Percentiles rank a stretch among this genome's conserved stretches.
Evolutionary conservation across 1,140 invertebrate genomes (phyloP).

Genomic region (Subanguina moxae): DNA sequence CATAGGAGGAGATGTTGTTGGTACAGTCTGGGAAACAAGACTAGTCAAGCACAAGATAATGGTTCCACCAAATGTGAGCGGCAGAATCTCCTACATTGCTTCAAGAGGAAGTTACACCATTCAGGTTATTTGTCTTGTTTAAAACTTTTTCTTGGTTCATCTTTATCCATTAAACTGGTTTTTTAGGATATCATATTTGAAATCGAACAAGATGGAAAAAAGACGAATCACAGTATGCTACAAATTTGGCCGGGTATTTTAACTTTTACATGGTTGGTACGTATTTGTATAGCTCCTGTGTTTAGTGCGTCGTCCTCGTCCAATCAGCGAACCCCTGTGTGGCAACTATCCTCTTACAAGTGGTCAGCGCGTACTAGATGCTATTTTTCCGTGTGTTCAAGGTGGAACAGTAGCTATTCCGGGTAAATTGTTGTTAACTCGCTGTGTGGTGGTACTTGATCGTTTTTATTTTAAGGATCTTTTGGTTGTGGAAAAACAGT

Average conservation of each 20-base stretch:
- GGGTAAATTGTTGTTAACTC: constrained; percentile 62
- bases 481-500: constrained; percentile 99
- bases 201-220: constrained; percentile 94
- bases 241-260: constrained; percentile 77
- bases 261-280: too few relatives aligned
- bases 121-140: constrained; percentile 67
- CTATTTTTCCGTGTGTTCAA: constrained; percentile 96
- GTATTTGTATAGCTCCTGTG: too few relatives aligned
- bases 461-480: constrained; percentile 62
- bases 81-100: constrained; percentile 90
- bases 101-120: constrained; percentile 87
- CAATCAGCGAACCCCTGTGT: constrained; percentile 90
- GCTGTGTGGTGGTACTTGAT: not conserved
- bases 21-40: constrained; percentile 89
- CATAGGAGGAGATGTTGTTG: constrained; percentile 94
- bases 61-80: constrained; percentile 84
- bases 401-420: constrained; percentile 98
- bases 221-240: constrained; percentile 84
- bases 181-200: constrained; percentile 69
- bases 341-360: constrained; percentile 95
- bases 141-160: constrained; percentile 71
- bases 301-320: constrained; percentile 72
- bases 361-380: constrained; percentile 92
- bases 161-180: constrained; percentile 65
- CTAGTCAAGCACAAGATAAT: constrained; percentile 93